These are phyloP conservation scores for Drosophila miranda DNA, from an alignment of 1,140 invertebrate genomes.

Conservation along the genomic window DNA sequence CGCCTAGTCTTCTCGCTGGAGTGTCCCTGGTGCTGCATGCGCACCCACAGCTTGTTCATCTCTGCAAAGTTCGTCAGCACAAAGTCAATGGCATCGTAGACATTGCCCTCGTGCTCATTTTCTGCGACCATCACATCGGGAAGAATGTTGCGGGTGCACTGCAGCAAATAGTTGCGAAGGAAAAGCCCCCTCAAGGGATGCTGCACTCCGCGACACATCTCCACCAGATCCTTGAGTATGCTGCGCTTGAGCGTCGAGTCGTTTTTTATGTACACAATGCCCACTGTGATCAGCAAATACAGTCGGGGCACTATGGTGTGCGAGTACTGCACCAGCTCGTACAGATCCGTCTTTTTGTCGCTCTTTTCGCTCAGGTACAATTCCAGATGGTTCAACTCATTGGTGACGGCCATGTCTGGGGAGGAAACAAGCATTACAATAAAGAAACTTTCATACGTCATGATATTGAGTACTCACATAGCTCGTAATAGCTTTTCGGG, in stretches of 20 bases:
- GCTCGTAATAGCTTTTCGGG: conserved; percentile 99
- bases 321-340: conserved; percentile 99
- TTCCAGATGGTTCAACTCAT: conserved; percentile 98
- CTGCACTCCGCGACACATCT: conserved; percentile 99
- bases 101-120: conserved; percentile 88
- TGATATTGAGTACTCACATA: conserved; percentile 87
- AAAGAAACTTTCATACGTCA: neutral
- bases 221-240: conserved; percentile 97
- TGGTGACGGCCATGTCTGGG: conserved; percentile 98
- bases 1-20: conserved; percentile 94
- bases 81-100: conserved; percentile 98
- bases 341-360: conserved; percentile 97
- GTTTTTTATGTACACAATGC: conserved; percentile 99
- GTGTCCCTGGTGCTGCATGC: conserved; percentile 99
- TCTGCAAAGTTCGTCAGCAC: conserved; percentile 99
- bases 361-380: conserved; percentile 98
- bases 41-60: conserved; percentile 99
- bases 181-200: conserved; percentile 98
- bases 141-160: conserved; percentile 96
- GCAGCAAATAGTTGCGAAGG: conserved; percentile 95
- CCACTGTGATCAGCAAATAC: conserved; percentile 98
- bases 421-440: neutral
- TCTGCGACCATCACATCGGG: conserved; percentile 90
- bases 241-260: conserved; percentile 95
- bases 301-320: conserved; percentile 99